Evolutionary conservation across 2,888 invertebrate species (phyloP), one percentile per base, ranked within the genome.

Genomic region (Octonoba sinensis): DNA sequence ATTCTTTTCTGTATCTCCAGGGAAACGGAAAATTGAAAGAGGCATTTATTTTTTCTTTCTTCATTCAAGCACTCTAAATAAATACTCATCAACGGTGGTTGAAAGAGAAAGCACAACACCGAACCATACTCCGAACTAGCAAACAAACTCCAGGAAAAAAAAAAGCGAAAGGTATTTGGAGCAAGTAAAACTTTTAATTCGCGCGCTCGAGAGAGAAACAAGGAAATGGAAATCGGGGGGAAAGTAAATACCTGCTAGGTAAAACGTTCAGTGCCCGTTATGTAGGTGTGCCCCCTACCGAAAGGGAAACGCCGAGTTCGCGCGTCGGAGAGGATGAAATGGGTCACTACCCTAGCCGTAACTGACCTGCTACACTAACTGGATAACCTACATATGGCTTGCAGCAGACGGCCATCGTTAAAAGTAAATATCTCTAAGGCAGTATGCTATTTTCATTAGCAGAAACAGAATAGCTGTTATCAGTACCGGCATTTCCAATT

Each of bases 261-360:
- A 70, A 56, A 46, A 54, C 79, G 79, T 79, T 79, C 79, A 72
- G 66, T 78, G 72, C 36, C 76, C 78, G 65, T 64, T 65, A 76
- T 69, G 62, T 65, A 65, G 65, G 74, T 74, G 62, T n/a, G 46
- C 44, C n/a, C 47, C 20, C 44, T 49, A 47, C 36, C 44, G 54
- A n/a, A 54, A 54, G 54, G 54, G n/a, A 54, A n/a, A 20, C n/a
- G 54, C n/a, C 13, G 54, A 54, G 54, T n/a, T 36, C n/a, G 47
- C 20, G 20, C 15, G 60, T 24, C 27, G 36, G 36, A 60, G 18
- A 11, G 27, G 16, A 27, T 18, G 59, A 78, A 65, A 13, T 78
- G 51, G 78, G 78, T 71, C 78, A 78, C 72, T 78, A 66, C 78
- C 78, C 78, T 51, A 59, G 71, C 65, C 71, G 36, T 22, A 51